These are phyloP conservation scores for Folsomia candida DNA, from an alignment of 2,888 invertebrate genomes.

Conservation along the genomic window DNA sequence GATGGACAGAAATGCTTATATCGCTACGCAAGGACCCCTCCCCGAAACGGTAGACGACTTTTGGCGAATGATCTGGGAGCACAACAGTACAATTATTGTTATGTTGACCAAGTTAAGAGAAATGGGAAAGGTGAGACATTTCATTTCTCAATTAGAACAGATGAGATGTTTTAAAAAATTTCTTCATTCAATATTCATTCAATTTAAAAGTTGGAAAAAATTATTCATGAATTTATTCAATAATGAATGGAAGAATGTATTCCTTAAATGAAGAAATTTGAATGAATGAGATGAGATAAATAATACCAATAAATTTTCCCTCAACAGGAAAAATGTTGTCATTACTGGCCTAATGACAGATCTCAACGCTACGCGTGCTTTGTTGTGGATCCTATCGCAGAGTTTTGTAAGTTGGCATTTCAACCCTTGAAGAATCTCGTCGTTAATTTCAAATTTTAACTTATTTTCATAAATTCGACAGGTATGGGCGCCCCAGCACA, in stretches of 20 bases:
- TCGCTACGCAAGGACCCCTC: slow-evolving; percentile 84
- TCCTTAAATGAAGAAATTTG: not conserved
- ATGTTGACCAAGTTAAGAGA: slow-evolving; percentile 97
- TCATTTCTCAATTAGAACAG: not conserved
- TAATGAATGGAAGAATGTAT: no score
- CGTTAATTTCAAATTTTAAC: no score
- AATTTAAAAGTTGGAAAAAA: no score
- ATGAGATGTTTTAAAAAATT: no score
- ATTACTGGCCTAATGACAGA: slow-evolving; percentile 98
- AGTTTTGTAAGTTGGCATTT: no score
- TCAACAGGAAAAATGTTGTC: slow-evolving; percentile 93
- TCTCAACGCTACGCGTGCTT: slow-evolving; percentile 96
- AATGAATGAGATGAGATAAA: not conserved
- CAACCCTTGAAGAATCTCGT: no score
- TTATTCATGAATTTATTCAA: no score
- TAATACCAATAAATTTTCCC: slow-evolving; percentile 19
- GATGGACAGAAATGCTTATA: slow-evolving; percentile 79
- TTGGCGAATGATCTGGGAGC: slow-evolving; percentile 99
- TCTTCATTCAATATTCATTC: no score
- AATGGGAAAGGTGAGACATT: slow-evolving; percentile 84
- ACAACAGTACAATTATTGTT: slow-evolving; percentile 97
- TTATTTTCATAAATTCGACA: no score
- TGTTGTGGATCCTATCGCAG: slow-evolving; percentile 98
- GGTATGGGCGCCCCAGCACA: slow-evolving; percentile 99
- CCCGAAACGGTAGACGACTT: slow-evolving; percentile 96